Base-by-base conservation (phyloP, 2,888 invertebrate genomes). In the Osmoderma eremita region DNA sequence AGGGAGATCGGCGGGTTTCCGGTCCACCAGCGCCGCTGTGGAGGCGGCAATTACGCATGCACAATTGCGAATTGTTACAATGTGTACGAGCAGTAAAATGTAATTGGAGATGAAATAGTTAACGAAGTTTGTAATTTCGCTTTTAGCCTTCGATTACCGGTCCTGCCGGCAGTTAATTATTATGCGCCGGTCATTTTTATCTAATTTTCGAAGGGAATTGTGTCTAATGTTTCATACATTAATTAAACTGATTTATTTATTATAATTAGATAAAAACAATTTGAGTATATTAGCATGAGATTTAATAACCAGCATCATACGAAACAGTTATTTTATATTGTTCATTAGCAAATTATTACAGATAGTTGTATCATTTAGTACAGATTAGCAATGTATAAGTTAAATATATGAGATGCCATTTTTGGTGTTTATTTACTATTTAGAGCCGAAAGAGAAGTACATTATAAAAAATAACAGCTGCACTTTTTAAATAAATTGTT, bases 21-120 rank as follows among this genome's bases (percentile, higher is more conserved):
- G n/a, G 30, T 45, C 30, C 42, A 24, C n/a, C 30, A 8, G 30
- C 30, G 18, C 3, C 18, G 41, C 41, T 18, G 45, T n/a, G 30
- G 45, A 30, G n/a, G 15, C 15, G 36, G 24, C 20, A 41, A n/a
- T 22, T 15, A 41, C 20, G 18, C 20, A 17, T 51, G 30, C 18
- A 45, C 45, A 45, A 24, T 6, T 36, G 13, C 20, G 3, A 36
- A 17, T 42, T 17, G 18, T 53, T 53, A 18, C 17, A 45, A 15
- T 61, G 45, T 48, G 4, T 30, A 30, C 24, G 17, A 45, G 10
- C 45, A 30, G 12, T 48, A 48, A 61, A 45, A 45, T 45, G 8
- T 61, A 61, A 61, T 61, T 45, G 58, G n/a, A 61, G 30, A 30
- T 48, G 36, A 24, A 45, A 45, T 45, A 45, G 45, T 61, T 56